Base-by-base conservation (phyloP, 2,113 vertebrate genomes). In the Choloepus hoffmanni region DNA sequence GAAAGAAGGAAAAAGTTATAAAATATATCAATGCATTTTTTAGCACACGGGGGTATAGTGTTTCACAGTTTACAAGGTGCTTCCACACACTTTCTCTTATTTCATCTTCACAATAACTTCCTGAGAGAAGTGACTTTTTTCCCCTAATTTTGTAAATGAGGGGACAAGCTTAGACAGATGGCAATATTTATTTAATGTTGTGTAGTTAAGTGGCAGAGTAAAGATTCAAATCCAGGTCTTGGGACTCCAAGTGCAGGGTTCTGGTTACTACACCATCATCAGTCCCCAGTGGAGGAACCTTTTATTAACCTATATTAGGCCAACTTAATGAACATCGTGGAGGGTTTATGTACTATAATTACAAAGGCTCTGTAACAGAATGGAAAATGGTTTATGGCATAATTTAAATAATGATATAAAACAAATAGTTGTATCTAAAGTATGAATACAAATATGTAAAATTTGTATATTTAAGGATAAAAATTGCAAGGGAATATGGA, bases 371-470 rank as follows among this genome's bases (percentile, higher is more conserved):
- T 43, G 14, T 73, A 72, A 90, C 28, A 62, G 21, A 5, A n/a
- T 72, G 26, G 43, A 81, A 92, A 43, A 81, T 21, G 50, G 28
- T 92, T 88, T 68, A 43, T 48, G 50, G 28, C 28, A 76, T 67
- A 53, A 60, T 73, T 95, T 87, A 62, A 58, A 14, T 55, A 83
- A 77, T 18, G 7, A 53, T 77, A 33, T 7, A 40, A 82, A 73
- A 84, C 15, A 65, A 81, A 93, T 85, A 24, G 11, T 43, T 90
- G 8, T 43, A 63, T 63, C 23, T 50, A 40, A 43, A 43, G 8
- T n/a, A 23, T 78, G 89, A 67, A 58, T 63, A 68, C n/a, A 95
- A 65, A 62, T 74, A n/a, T 97, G 23, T 55, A 73, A 67, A n/a
- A 21, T 60, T 10, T 50, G 26, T 43, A 33, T 77, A 28, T 62